Percentiles rank a stretch among this genome's conserved stretches.
phyloP scores from a whole-genome alignment of 2,888 invertebrate genomes.

The Microplitis deprimator region DNA sequence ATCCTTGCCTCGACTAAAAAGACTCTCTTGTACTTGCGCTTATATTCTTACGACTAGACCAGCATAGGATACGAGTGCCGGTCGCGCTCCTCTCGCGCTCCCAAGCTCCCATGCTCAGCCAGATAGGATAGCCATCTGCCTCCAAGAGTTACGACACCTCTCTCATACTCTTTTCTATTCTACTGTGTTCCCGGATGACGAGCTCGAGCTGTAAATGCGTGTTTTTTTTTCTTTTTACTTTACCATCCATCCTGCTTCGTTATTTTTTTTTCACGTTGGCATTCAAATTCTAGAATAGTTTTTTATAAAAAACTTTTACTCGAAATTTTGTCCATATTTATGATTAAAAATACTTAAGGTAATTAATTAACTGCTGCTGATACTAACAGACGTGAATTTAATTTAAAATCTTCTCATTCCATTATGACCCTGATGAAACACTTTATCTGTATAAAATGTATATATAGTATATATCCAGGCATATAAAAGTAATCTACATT shows the following conservation, averaged over 20 bases:
- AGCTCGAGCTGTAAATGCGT: background rate
- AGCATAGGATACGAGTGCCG: background rate
- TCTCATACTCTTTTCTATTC: background rate
- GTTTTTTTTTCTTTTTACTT: background rate
- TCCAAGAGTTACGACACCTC: background rate
- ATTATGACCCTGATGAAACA: background rate
- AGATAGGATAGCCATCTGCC: background rate
- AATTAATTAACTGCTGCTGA: background rate
- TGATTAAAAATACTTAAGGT: background rate
- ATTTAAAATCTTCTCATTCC: background rate
- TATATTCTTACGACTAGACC: background rate
- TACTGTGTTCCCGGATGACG: background rate
- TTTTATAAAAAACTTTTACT: too few species aligned
- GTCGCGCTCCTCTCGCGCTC: background rate
- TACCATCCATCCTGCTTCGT: background rate
- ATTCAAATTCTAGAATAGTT: background rate
- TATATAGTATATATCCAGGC: background rate
- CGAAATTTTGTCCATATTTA: too few species aligned
- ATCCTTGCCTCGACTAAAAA: background rate
- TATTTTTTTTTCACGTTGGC: background rate
- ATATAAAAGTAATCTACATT: conserved; percentile 8
- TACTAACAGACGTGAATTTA: background rate
- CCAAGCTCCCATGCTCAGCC: background rate
- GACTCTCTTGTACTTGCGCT: background rate
- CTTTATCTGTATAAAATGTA: background rate